Conservation (phyloP, 92 coral and sea anemone species). For the Parazoanthus swiftii region DNA sequence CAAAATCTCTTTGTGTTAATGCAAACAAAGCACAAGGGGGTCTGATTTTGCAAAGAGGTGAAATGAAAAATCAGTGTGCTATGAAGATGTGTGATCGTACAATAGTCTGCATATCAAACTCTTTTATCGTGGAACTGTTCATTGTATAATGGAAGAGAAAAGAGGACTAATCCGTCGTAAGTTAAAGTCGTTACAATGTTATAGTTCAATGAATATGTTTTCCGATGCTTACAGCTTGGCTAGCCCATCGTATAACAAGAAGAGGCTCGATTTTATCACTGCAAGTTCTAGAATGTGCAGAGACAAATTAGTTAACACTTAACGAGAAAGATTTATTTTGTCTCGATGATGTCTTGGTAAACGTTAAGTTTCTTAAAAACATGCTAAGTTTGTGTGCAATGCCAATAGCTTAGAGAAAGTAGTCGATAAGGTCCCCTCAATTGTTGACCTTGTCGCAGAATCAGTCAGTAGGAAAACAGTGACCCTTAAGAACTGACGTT, state of each 20-base stretch:
- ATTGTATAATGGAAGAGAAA: not conserved
- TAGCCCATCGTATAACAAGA: not conserved
- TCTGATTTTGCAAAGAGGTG: not conserved
- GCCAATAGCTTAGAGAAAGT: not conserved
- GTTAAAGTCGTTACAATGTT: not conserved
- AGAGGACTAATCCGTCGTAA: conserved; percentile 4
- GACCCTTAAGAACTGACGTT: not conserved
- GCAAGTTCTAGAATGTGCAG: not conserved
- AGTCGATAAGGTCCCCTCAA: not conserved
- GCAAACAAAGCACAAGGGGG: conserved; percentile 27
- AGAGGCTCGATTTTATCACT: not conserved
- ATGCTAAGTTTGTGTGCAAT: too few relatives aligned
- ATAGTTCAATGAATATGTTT: not conserved
- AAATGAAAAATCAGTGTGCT: conserved; percentile 13
- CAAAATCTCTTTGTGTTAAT: not conserved
- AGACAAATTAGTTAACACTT: not conserved
- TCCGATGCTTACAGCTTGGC: not conserved
- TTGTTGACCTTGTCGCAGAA: not conserved
- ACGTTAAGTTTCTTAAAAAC: not conserved
- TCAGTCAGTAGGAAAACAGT: not conserved
- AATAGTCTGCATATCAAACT: not conserved
- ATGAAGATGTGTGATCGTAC: not conserved
- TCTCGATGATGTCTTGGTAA: not conserved
- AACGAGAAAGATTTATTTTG: not conserved
- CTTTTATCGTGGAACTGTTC: not conserved